Percentiles rank a stretch among this genome's conserved stretches.
These are phyloP conservation scores for Drosophila bipectinata DNA, from an alignment of 1,140 invertebrate genomes.

Conservation along the genomic window DNA sequence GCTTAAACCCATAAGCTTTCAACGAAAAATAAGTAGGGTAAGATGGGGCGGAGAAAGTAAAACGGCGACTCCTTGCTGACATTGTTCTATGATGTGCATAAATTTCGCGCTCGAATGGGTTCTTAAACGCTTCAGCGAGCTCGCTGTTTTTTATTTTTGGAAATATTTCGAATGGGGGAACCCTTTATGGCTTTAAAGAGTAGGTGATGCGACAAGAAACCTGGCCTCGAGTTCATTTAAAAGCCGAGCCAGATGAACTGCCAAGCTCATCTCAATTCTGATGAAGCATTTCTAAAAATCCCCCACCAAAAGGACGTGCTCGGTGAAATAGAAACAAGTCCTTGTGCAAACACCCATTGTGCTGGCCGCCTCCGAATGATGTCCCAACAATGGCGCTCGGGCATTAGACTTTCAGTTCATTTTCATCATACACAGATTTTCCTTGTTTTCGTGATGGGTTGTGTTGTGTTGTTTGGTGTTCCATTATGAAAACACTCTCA, in stretches of 20 bases:
- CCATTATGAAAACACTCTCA: slow-evolving; percentile 62
- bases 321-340: slow-evolving; percentile 5
- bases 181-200: no score
- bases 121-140: slow-evolving; percentile 25
- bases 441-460: not conserved
- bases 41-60: no score
- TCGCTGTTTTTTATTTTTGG: slow-evolving; percentile 12
- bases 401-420: slow-evolving; percentile 46
- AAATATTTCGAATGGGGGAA: not conserved
- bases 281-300: not conserved
- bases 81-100: slow-evolving; percentile 51
- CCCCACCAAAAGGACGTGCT: slow-evolving; percentile 15
- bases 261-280: slow-evolving; percentile 17
- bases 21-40: no score
- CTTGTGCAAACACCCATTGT: slow-evolving; percentile 49
- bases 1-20: no score
- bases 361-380: slow-evolving; percentile 26
- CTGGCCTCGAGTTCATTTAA: not conserved
- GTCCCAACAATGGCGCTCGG: slow-evolving; percentile 20
- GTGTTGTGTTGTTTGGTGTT: slow-evolving; percentile 32
- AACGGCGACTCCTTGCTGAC: slow-evolving; percentile 12
- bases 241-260: slow-evolving; percentile 1
- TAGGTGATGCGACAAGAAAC: no score
- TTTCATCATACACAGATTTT: slow-evolving; percentile 40
- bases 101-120: slow-evolving; percentile 63